Percentiles rank a stretch among this genome's conserved stretches.
phyloP scores from a whole-genome alignment of 2,888 invertebrate genomes.

The Notocelia uddmanniana region DNA sequence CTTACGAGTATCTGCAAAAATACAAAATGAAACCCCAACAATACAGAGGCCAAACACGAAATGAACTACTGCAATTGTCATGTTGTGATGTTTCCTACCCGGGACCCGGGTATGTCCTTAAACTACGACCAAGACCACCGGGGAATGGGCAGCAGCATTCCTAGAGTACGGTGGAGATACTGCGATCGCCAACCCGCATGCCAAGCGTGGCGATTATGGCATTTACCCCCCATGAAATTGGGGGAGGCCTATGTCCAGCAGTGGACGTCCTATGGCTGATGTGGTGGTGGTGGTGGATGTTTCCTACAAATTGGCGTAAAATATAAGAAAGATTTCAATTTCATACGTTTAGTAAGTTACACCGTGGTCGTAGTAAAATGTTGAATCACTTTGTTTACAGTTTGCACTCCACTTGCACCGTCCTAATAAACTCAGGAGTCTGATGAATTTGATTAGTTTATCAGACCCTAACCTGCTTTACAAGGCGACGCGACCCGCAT shows the following conservation, averaged over 20 bases:
- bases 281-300: too few relatives aligned
- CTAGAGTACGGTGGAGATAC: too few relatives aligned
- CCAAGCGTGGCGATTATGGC: too few relatives aligned
- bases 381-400: conserved; percentile 21
- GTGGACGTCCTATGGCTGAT: too few relatives aligned
- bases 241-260: too few relatives aligned
- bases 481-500: conserved; percentile 69
- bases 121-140: too few relatives aligned
- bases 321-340: not conserved
- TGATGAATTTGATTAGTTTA: conserved; percentile 78
- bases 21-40: too few relatives aligned
- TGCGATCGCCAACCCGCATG: too few relatives aligned
- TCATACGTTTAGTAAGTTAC: not conserved
- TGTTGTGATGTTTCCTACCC: not conserved
- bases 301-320: not conserved
- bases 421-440: conserved; percentile 51
- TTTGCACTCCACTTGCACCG: conserved; percentile 41
- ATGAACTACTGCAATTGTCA: not conserved
- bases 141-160: too few relatives aligned
- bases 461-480: conserved; percentile 69
- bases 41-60: not conserved
- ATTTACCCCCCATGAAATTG: too few relatives aligned
- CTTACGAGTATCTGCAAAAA: too few relatives aligned
- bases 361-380: not conserved
- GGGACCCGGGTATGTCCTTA: too few relatives aligned